Conservation (phyloP, 2,888 invertebrate genomes). For the Steinernema carpocapsae region DNA sequence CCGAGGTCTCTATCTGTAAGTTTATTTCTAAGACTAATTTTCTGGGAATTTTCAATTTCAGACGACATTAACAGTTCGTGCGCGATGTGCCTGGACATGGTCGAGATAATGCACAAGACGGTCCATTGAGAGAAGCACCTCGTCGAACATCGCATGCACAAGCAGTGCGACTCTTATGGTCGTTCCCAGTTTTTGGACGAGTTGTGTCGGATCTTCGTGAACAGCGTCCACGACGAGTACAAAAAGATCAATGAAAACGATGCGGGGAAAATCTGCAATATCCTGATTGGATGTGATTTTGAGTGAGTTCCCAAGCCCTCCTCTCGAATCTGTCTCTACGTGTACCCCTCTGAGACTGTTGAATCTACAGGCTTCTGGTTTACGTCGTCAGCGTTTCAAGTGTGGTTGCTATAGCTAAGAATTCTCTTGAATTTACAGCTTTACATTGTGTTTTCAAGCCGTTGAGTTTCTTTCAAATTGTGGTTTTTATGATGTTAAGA, state of each 20-base stretch:
- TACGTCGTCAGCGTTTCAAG: no score
- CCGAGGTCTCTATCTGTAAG: not conserved
- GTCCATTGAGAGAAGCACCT: not conserved
- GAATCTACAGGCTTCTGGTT: no score
- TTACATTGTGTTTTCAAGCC: no score
- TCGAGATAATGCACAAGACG: not conserved
- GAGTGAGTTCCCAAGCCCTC: not conserved
- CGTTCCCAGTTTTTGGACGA: not conserved
- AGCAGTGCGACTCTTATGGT: not conserved
- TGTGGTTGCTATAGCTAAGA: no score
- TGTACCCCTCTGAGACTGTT: no score
- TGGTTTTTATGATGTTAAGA: no score
- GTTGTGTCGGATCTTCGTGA: constrained; percentile 18
- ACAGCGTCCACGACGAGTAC: constrained; percentile 4
- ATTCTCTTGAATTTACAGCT: no score
- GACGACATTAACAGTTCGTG: constrained; percentile 2
- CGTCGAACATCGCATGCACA: not conserved
- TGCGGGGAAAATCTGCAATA: not conserved
- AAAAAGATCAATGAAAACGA: not conserved
- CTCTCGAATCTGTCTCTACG: no score
- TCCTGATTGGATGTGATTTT: not conserved
- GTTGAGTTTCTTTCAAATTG: no score
- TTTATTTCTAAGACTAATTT: not conserved
- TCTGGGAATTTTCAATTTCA: not conserved
- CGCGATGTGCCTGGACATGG: constrained; percentile 14